Evolutionary conservation across 1,140 invertebrate species (phyloP), one percentile per base, ranked within the genome.

Genomic region (Hyposmocoma kahamanoa): DNA sequence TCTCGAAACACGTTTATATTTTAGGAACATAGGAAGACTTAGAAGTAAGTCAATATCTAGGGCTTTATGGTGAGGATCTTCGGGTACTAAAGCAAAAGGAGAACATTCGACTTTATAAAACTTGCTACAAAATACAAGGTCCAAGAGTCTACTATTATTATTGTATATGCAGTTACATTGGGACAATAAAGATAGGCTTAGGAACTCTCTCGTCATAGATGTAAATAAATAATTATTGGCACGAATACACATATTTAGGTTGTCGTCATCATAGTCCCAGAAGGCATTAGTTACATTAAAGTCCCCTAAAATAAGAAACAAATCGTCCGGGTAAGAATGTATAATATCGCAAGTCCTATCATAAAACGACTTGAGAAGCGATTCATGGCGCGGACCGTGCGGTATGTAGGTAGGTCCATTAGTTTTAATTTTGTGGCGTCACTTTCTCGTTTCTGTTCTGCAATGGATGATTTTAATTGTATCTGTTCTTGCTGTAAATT

Each of bases 261-360:
- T 15, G 8, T 43, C 39, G 4, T 36, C 48, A 26, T 50, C 30
- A 17, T 24, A 22, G n/a, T 34, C 13, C 48, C 48, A 50, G n/a
- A 34, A 8, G 3, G 39, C 48, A 1, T 50, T 21, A 11, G 48
- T 32, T 2, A 50, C 41, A 43, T 50, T 50, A 36, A 50, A 43
- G 43, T 42, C 41, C 4, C 41, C 41, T 11, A 42, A 22, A 5
- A 42, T 13, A 4, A 42, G 17, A 24, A 42, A 50, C 22, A 43
- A 18, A 43, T 50, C 48, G 36, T 34, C 10, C 4, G 47, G 19
- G n/a, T 49, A 5, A 2, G 34, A 39, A 9, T 39, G 11, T 5
- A 18, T 21, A 6, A 24, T n/a, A 22, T 39, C 22, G 24, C 2
- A n/a, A 22, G 11, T 30, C 26, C 45, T 20, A 22, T 47, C 34